A percentile compares a stretch with the other conserved stretches of the same genome.
phyloP scores from a whole-genome alignment of 2,888 invertebrate genomes.

The Melanophora roralis region DNA sequence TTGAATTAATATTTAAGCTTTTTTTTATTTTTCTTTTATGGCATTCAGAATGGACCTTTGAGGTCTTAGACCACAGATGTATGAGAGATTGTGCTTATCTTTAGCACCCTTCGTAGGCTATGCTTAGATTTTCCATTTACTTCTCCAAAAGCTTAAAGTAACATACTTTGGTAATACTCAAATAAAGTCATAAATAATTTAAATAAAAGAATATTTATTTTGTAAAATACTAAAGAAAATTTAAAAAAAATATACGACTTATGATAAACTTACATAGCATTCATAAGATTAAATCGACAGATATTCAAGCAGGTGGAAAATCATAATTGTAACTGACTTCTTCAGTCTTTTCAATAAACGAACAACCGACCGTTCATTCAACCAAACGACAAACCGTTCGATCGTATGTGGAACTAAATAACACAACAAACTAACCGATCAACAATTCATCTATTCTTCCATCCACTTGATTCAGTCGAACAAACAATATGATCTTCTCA shows the following conservation, averaged over 20 bases:
- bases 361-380: neutral
- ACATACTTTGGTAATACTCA: constrained; percentile 5
- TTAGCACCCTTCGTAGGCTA: too few species aligned
- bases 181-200: constrained; percentile 26
- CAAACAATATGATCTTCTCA: constrained; percentile 13
- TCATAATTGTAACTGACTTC: constrained; percentile 66
- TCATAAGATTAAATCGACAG: constrained; percentile 61
- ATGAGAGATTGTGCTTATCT: too few species aligned
- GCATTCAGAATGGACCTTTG: too few species aligned
- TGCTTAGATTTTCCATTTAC: too few species aligned
- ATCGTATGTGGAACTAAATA: neutral
- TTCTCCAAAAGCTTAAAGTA: neutral
- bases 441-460: neutral
- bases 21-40: too few species aligned
- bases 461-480: neutral
- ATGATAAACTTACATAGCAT: constrained; percentile 60
- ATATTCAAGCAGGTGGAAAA: constrained; percentile 71
- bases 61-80: too few species aligned
- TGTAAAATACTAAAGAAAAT: neutral
- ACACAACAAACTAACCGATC: neutral
- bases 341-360: constrained; percentile 20
- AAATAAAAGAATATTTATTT: constrained; percentile 38
- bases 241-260: constrained; percentile 31
- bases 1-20: too few species aligned
- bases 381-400: neutral